phyloP scores from a whole-genome alignment of 2,797 vertebrate genomes.

The Tolypeutes matacus region DNA sequence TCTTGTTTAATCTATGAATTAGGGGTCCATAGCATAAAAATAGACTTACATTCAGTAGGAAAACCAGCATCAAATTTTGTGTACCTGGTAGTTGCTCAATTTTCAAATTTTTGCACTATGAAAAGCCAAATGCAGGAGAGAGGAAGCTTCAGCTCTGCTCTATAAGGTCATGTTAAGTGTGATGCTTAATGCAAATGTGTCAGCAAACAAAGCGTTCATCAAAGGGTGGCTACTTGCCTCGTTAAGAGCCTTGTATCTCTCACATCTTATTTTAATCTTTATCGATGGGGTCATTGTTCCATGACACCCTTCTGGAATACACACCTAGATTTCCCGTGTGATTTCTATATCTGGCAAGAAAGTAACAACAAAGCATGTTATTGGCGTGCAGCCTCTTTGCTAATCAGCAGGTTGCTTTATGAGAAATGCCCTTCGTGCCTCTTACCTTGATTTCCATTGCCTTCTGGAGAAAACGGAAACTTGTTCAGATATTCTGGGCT shows the following conservation, averaged over 20 bases:
- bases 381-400: neutral
- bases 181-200: slow-evolving; percentile 51
- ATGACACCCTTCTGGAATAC: slow-evolving; percentile 31
- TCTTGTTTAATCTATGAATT: slow-evolving; percentile 15
- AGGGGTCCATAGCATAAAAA: neutral
- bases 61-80: neutral
- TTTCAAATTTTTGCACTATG: neutral
- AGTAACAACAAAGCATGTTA: neutral
- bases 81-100: neutral
- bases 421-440: neutral
- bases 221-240: neutral
- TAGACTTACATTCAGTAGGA: neutral
- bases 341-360: slow-evolving; percentile 60
- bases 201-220: neutral
- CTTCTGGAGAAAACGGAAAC: neutral
- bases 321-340: neutral
- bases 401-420: neutral
- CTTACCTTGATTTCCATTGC: neutral
- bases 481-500: neutral
- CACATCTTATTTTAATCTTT: slow-evolving; percentile 36
- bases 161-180: neutral
- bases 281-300: slow-evolving; percentile 29
- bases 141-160: neutral
- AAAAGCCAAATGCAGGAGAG: neutral
- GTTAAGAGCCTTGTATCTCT: neutral